These are phyloP conservation scores for Daboia siamensis DNA, from an alignment of 2,113 vertebrate species.

Conservation along the genomic window DNA sequence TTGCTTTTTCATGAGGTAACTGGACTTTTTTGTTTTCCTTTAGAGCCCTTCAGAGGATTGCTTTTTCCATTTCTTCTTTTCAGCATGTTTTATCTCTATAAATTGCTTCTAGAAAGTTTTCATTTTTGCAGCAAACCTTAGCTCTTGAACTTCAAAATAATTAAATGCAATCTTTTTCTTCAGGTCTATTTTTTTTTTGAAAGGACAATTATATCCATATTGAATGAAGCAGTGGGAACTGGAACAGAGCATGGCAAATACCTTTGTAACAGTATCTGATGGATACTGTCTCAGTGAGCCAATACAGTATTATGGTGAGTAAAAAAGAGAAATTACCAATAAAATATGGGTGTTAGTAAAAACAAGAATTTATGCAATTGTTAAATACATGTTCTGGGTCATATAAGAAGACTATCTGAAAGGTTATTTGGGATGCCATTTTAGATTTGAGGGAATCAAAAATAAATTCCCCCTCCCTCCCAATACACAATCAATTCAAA, in stretches of 20 bases:
- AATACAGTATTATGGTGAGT: slow-evolving; percentile 85
- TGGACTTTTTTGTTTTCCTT: too few species aligned
- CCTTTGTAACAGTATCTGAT: slow-evolving; percentile 80
- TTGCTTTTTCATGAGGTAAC: too few species aligned
- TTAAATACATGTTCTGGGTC: not conserved
- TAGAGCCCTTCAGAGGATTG: not conserved
- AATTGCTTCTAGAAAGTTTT: not conserved
- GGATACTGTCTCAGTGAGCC: slow-evolving; percentile 79
- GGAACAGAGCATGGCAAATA: slow-evolving; percentile 81
- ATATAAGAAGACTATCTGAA: not conserved
- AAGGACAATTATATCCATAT: slow-evolving; percentile 8
- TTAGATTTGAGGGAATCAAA: not conserved
- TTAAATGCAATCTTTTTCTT: not conserved
- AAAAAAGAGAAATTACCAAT: not conserved
- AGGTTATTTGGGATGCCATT: not conserved
- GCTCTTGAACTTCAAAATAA: not conserved
- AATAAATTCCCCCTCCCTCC: not conserved
- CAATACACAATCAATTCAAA: not conserved
- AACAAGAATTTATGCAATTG: not conserved
- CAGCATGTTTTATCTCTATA: not conserved
- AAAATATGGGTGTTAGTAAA: not conserved
- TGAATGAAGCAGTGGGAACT: slow-evolving; percentile 82
- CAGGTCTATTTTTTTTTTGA: slow-evolving; percentile 44
- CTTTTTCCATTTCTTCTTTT: not conserved
- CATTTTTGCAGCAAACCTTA: not conserved